Evolutionary conservation across 2,888 invertebrate genomes (phyloP), one percentile per base, ranked within the genome.

Genomic region (Eueremaeus valkanovi): DNA sequence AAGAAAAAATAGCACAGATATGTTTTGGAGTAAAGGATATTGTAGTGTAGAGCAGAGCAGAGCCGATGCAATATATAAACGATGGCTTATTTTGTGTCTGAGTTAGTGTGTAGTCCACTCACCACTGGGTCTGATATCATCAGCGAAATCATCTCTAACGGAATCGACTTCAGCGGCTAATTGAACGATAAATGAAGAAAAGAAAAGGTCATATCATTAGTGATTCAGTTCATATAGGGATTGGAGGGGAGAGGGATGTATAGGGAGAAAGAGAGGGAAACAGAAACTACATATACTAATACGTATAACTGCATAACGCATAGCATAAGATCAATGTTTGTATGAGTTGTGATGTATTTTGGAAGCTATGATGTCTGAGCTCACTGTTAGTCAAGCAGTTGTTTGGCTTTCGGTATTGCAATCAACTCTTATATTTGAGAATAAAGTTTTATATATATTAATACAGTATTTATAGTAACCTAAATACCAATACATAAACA

Each of bases 111-210:
- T 5, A 63, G 33, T 33, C 31, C 63, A 74, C 74, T 74, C 36
- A 74, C 79, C 79, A 72, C 78, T 78, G 45, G 78, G 79, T 73
- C 79, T 75, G 55, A 74, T 76, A 58, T 79, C 79, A 55, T 79
- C 79, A 33, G 74, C 72, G 58, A 78, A 78, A 72, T 79, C 79
- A 58, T 79, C 79, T 72, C 76, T 49, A 49, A 68, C 29, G 31
- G 42, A 24, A 58, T 76, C 76, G 42, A 29, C 33, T n/a, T 63
- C 63, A 63, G 63, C n/a, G 72, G 45, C 72, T 72, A 72, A 42
- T 72, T 72, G 72, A 11, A 8, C n/a, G 31, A 42, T 42, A 21
- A 68, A 36, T 40, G 36, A 72, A n/a, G 27, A 27, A 2, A 72
- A 49, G 9, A 27, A 49, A 49, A 29, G 27, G 72, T 27, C 40